Evolutionary conservation across 2,113 vertebrate genomes (phyloP).

Genomic region (Stictonetta naevosa): DNA sequence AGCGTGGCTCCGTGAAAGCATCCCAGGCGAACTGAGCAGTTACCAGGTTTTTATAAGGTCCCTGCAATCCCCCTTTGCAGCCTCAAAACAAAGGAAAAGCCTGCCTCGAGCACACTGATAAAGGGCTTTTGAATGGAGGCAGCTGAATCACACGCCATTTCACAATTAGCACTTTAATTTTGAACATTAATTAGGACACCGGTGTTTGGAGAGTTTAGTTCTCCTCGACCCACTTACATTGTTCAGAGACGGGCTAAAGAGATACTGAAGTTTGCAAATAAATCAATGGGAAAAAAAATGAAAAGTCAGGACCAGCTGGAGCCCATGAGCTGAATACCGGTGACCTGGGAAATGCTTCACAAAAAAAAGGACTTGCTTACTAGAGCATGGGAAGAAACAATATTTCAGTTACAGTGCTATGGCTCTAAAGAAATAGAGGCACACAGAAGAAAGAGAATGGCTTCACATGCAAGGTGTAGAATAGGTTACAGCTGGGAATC

Average conservation of each 20-base stretch:
- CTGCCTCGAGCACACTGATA: background rate
- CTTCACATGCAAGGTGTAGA: background rate
- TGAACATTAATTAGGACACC: background rate
- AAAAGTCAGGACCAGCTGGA: background rate
- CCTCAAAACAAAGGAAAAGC: background rate
- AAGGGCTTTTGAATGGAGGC: background rate
- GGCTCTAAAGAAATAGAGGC: background rate
- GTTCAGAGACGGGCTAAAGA: background rate
- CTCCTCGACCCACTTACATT: background rate
- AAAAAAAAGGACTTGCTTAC: background rate
- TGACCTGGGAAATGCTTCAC: background rate
- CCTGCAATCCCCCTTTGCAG: background rate
- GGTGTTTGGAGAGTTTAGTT: background rate
- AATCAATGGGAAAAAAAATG: background rate
- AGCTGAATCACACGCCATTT: background rate
- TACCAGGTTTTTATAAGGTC: background rate
- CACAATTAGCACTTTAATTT: constrained; percentile 36
- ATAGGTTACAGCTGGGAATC: background rate
- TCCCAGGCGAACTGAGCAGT: background rate
- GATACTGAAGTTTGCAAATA: constrained; percentile 17
- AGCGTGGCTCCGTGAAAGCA: background rate
- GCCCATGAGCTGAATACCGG: background rate
- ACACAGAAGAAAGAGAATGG: background rate
- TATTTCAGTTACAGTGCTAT: background rate
- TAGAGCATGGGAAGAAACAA: background rate